Conservation (phyloP, 2,888 invertebrate species). For the Caenorhabditis plicata region DNA sequence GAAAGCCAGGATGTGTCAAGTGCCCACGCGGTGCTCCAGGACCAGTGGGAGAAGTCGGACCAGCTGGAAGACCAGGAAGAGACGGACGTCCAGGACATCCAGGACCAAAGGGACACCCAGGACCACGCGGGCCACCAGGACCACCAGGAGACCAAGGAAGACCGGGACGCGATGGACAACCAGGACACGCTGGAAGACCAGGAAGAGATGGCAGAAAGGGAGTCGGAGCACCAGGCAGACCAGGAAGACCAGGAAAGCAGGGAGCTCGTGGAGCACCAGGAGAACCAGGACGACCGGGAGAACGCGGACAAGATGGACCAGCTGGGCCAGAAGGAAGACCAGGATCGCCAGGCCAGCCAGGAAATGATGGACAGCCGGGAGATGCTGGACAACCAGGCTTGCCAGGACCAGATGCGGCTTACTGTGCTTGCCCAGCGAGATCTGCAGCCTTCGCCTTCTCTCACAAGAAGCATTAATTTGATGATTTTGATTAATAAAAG, state of each 20-base stretch:
- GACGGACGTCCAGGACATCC: conserved; percentile 39
- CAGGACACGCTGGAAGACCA: conserved; percentile 33
- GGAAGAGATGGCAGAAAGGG: conserved; percentile 36
- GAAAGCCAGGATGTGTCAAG: conserved; percentile 37
- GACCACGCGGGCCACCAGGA: conserved; percentile 32
- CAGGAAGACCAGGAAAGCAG: conserved; percentile 31
- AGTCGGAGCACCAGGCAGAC: conserved; percentile 21
- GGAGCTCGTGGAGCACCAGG: conserved; percentile 22
- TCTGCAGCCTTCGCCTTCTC: too few relatives aligned
- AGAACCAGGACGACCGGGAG: conserved; percentile 31
- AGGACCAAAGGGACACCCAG: conserved; percentile 29
- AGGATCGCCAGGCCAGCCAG: conserved; percentile 20
- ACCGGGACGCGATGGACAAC: conserved; percentile 29
- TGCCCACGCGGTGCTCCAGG: conserved; percentile 42
- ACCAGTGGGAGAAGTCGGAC: conserved; percentile 19
- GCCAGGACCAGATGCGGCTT: conserved; percentile 22
- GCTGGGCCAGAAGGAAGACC: conserved; percentile 26
- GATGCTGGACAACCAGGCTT: conserved; percentile 25
- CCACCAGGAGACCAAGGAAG: conserved; percentile 34
- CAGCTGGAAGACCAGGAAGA: conserved; percentile 43
- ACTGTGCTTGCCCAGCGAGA: conserved; percentile 28
- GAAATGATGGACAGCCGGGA: conserved; percentile 33
- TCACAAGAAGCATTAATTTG: too few relatives aligned
- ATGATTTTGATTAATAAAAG: too few relatives aligned
- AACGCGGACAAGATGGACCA: conserved; percentile 26